Percentiles rank a stretch among this genome's conserved stretches.
Conservation (phyloP, 2,888 invertebrate genomes). For the Meganola albula region DNA sequence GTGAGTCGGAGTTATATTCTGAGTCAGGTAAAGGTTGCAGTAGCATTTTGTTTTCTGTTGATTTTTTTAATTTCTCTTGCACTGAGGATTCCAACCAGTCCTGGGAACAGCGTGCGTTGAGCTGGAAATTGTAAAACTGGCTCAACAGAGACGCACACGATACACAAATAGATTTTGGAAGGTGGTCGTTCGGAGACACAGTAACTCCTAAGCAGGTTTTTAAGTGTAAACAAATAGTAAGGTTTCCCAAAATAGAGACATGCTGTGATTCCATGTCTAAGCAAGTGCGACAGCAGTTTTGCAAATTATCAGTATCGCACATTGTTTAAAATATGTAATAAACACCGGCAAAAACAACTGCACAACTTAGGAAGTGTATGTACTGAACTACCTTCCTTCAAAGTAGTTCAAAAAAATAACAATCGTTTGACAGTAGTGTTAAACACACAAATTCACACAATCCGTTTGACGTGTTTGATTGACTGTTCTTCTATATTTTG, state of each 20-base stretch:
- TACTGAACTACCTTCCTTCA: too few relatives aligned
- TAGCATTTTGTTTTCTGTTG: conserved; percentile 46
- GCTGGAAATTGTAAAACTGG: conserved; percentile 67
- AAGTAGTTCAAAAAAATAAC: too few relatives aligned
- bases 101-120: conserved; percentile 65
- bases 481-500: too few relatives aligned
- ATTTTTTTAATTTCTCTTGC: conserved; percentile 50
- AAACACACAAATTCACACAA: neutral
- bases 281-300: conserved; percentile 64
- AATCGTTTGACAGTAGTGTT: too few relatives aligned
- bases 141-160: conserved; percentile 57
- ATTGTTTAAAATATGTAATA: conserved; percentile 29
- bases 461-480: too few relatives aligned
- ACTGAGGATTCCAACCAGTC: conserved; percentile 62
- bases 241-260: conserved; percentile 56
- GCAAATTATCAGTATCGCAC: conserved; percentile 49
- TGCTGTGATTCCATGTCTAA: conserved; percentile 55
- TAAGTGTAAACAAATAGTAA: conserved; percentile 54
- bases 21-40: conserved; percentile 68
- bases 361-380: too few relatives aligned
- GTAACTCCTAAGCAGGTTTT: conserved; percentile 59
- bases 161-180: conserved; percentile 59
- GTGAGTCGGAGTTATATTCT: conserved; percentile 69
- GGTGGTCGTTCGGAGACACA: conserved; percentile 46
- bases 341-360: neutral